Conservation (phyloP, 2,113 vertebrate species). For the Oceanodroma tethys region DNA sequence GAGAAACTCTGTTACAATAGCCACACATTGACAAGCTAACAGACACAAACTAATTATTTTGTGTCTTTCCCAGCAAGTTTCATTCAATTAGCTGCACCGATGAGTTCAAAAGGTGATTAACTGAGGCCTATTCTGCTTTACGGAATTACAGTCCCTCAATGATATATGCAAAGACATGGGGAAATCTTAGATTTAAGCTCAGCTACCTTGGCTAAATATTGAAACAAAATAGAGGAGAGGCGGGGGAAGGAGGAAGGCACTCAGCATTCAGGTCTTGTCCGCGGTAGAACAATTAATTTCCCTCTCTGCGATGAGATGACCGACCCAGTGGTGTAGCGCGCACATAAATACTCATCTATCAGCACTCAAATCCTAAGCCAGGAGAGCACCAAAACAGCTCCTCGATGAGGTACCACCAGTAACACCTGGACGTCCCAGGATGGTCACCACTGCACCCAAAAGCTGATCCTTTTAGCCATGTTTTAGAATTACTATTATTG, state of each 20-base stretch:
- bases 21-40: neutral
- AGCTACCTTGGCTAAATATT: conserved; percentile 61
- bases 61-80: conserved; percentile 50
- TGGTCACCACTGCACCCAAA: conserved; percentile 2
- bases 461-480: neutral
- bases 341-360: conserved; percentile 43
- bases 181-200: conserved; percentile 55
- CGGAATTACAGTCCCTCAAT: neutral
- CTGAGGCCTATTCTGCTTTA: conserved; percentile 5
- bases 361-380: conserved; percentile 17
- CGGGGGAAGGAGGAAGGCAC: neutral
- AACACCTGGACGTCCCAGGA: rapidly evolving
- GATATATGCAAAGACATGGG: conserved; percentile 4
- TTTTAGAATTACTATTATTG: conserved; percentile 28
- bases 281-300: conserved; percentile 52
- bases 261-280: conserved; percentile 44
- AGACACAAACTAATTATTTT: conserved; percentile 63
- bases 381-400: neutral
- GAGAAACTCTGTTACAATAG: neutral
- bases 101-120: conserved; percentile 70
- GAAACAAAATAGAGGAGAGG: neutral
- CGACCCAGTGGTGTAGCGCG: neutral
- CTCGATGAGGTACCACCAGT: neutral
- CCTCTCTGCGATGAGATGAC: conserved; percentile 30
- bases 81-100: conserved; percentile 49